Conservation (phyloP, 2,888 invertebrate genomes). For the Nebria brevicollis region DNA sequence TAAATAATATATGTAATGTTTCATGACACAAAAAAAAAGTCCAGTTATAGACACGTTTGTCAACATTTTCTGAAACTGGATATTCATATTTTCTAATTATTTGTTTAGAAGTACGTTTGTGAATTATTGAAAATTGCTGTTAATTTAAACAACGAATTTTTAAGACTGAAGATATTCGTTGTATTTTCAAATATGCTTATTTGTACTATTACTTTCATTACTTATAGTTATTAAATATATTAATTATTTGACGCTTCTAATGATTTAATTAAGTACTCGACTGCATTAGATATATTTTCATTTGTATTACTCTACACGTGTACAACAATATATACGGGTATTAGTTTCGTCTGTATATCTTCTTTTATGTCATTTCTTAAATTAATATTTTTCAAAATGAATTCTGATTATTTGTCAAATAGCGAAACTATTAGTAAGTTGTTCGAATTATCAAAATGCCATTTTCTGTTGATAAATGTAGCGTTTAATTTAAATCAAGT, state of each 20-base stretch:
- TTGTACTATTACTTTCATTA: too few relatives aligned
- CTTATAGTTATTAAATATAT: too few relatives aligned
- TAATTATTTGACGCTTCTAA: neutral
- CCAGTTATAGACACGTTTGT: too few relatives aligned
- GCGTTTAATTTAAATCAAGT: constrained; percentile 3
- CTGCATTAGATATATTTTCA: neutral
- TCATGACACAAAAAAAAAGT: too few relatives aligned
- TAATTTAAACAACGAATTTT: too few relatives aligned
- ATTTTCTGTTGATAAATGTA: neutral
- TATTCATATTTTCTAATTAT: too few relatives aligned
- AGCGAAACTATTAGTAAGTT: neutral
- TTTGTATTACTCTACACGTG: neutral
- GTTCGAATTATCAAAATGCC: neutral
- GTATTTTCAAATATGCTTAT: too few relatives aligned
- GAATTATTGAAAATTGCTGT: too few relatives aligned
- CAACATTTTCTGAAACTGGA: too few relatives aligned
- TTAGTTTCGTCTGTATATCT: neutral
- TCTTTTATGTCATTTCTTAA: neutral
- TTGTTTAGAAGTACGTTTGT: too few relatives aligned
- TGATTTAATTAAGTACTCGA: neutral
- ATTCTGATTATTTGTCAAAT: constrained; percentile 2
- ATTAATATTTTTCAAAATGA: constrained; percentile 2
- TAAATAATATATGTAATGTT: too few relatives aligned
- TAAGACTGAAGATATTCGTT: too few relatives aligned
- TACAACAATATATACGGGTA: neutral